Evolutionary conservation across 2,113 vertebrate species (phyloP).

Genomic region (Aptenodytes patagonicus): DNA sequence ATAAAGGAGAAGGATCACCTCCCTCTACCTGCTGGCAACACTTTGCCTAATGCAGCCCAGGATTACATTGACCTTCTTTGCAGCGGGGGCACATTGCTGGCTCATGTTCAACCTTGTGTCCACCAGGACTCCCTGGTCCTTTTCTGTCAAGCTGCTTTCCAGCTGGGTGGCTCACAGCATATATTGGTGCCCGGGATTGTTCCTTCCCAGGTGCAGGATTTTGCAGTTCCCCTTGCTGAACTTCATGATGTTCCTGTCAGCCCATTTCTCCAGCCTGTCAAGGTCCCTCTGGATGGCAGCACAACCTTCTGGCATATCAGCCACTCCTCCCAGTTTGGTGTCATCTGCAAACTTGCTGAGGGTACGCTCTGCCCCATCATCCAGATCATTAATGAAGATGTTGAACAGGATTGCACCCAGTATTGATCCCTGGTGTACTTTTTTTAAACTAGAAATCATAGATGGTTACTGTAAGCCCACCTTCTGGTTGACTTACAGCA

Average conservation of each 20-base stretch:
- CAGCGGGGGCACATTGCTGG: neutral
- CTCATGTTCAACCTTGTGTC: neutral
- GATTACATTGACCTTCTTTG: neutral
- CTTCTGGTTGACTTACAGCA: neutral
- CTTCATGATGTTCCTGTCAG: neutral
- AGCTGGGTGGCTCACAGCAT: neutral
- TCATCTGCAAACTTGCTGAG: neutral
- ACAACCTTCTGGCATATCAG: neutral
- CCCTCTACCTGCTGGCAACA: neutral
- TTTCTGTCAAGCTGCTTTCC: neutral
- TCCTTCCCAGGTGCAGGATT: neutral
- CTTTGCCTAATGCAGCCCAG: neutral
- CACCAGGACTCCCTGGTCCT: neutral
- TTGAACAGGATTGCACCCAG: neutral
- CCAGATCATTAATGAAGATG: neutral
- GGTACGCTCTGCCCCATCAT: neutral
- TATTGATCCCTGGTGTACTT: neutral
- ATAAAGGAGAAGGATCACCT: neutral
- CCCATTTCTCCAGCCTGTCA: neutral
- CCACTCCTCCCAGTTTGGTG: neutral
- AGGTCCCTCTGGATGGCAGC: neutral
- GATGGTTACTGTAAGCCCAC: neutral
- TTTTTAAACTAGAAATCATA: neutral
- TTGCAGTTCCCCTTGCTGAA: neutral
- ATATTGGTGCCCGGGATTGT: neutral